phyloP scores from a whole-genome alignment of 2,113 vertebrate genomes.

The Lagenorhynchus albirostris region DNA sequence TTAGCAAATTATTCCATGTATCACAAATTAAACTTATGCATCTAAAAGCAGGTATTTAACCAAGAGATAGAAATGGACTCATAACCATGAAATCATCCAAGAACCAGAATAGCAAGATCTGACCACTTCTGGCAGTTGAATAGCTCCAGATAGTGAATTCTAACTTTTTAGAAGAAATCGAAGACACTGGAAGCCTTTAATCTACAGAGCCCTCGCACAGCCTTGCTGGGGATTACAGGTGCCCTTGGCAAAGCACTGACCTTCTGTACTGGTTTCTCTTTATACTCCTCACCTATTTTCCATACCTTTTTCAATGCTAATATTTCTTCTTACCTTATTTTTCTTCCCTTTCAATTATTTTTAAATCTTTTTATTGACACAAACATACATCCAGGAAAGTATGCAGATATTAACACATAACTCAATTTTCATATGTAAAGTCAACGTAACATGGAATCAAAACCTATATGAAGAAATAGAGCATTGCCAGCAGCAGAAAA shows the following conservation, averaged over 20 bases:
- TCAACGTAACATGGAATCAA: neutral
- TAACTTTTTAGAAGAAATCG: neutral
- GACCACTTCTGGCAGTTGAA: neutral
- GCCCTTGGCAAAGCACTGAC: neutral
- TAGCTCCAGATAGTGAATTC: neutral
- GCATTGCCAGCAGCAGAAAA: neutral
- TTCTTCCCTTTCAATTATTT: neutral
- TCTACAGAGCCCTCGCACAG: neutral
- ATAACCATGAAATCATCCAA: neutral
- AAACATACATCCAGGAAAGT: neutral
- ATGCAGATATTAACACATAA: neutral
- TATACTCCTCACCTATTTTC: neutral
- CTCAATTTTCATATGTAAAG: neutral
- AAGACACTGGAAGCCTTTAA: neutral
- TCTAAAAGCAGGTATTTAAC: neutral
- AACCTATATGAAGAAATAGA: neutral
- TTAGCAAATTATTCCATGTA: neutral
- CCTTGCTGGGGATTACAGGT: rapidly evolving
- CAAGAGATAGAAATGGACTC: neutral
- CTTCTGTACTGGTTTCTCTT: neutral
- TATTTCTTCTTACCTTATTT: neutral
- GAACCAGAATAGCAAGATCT: neutral
- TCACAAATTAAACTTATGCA: neutral
- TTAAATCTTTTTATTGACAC: neutral
- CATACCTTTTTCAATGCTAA: neutral